Evolutionary conservation across 2,113 vertebrate genomes (phyloP), one percentile per base, ranked within the genome.

Genomic region (Osmerus mordax): DNA sequence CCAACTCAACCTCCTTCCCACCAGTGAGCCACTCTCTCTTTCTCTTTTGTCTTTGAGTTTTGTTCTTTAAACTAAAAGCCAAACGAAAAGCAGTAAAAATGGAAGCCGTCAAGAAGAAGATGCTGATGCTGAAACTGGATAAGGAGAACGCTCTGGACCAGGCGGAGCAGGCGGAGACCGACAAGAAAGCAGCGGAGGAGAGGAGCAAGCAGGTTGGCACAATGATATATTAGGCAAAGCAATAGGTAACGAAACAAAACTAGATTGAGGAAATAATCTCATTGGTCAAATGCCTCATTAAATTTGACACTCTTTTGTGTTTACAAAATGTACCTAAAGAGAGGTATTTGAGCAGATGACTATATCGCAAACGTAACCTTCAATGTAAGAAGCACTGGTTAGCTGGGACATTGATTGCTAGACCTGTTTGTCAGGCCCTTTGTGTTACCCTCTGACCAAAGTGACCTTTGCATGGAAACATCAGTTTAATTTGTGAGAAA

Each of bases 91-190:
- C 67, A 67, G 65, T 75, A 79, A 91, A 73, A 81, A 98, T 99
- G 97, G 97, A 99, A 86, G 97, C 96, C 91, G 93, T 98, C 89
- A 98, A 98, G 90, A 98, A 98, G 88, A 97, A 98, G 90, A 98
- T 98, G 96, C 92, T 97, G 75, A 98, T 98, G 96, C 87, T 98
- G 83, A 98, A 99, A 81, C 63, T 98, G 91, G 97, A 99, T 88
- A 99, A 99, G 91, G 97, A 98, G 88, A 98, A 96, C 0, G 97
- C 96, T 9, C 75, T 98, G 80, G 97, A 99, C 81, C 86, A 96
- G 68, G 97, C 97, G 0, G 96, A 99, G 56, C 96, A 98, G 81
- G 96, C 97, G 0, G 96, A 99, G 68, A 92, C 95, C 0, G 96
- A 99, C 87, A 95, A 95, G 87, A 98, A 97, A 81, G 96, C 93